These are phyloP conservation scores for Coleophora flavipennella DNA, from an alignment of 2,888 invertebrate genomes.

Conservation along the genomic window DNA sequence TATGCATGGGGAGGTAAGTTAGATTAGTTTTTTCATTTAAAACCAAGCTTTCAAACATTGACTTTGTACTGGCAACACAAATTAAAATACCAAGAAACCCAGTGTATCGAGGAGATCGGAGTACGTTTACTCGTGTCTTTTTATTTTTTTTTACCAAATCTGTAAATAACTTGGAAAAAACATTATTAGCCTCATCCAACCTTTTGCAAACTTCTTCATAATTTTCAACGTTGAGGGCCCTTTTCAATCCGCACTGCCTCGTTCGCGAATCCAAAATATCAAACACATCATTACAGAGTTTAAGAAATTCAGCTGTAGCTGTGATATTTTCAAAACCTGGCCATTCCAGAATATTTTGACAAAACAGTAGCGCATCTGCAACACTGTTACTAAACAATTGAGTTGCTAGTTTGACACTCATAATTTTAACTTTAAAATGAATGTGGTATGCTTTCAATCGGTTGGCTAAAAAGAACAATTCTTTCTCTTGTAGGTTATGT, in stretches of 20 bases:
- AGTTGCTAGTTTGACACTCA: slow-evolving; percentile 12
- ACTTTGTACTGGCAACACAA: slow-evolving; percentile 2
- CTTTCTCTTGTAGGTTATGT: slow-evolving; percentile 5
- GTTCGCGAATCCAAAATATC: slow-evolving; percentile 7
- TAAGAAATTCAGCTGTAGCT: not conserved
- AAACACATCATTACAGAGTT: slow-evolving; percentile 4
- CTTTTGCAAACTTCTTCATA: not conserved
- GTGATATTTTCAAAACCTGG: no score
- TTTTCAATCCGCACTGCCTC: slow-evolving; percentile 3
- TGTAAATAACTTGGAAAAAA: not conserved
- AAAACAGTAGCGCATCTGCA: slow-evolving; percentile 3
- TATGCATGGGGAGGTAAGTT: no score
- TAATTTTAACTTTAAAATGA: slow-evolving; percentile 11
- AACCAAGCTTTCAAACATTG: no score
- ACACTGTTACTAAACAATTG: slow-evolving; percentile 9
- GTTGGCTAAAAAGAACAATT: no score
- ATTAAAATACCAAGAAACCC: slow-evolving; percentile 6
- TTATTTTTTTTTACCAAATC: not conserved
- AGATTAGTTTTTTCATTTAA: no score
- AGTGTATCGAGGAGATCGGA: slow-evolving; percentile 3
- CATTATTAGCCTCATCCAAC: not conserved
- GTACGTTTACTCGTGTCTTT: not conserved
- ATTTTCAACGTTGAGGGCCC: slow-evolving; percentile 2
- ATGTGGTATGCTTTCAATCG: no score
- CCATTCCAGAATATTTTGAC: no score